Evolutionary conservation across 2,113 vertebrate genomes (phyloP).

Genomic region (Myiagra hebetior): DNA sequence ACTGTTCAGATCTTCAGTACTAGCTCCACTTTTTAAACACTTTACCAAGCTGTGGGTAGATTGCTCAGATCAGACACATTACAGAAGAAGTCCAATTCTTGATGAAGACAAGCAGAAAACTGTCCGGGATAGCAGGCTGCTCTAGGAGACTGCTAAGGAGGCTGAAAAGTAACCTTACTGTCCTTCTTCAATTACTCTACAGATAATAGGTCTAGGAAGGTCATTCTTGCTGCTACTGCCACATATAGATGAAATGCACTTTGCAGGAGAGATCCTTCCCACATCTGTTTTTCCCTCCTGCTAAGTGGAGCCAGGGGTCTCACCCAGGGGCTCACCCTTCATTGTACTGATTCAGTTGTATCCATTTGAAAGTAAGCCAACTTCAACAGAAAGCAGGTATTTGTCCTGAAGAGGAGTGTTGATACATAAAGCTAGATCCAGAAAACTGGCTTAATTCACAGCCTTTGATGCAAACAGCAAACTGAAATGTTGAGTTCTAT

Average conservation of each 20-base stretch:
- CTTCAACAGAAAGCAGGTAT: not conserved
- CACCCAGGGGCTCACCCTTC: rapidly evolving
- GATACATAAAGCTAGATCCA: not conserved
- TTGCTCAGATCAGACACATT: not conserved
- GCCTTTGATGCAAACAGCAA: not conserved
- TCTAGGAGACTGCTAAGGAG: not conserved
- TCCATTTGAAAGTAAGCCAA: not conserved
- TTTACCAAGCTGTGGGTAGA: not conserved
- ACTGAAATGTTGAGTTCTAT: not conserved
- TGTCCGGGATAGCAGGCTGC: not conserved
- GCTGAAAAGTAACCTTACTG: not conserved
- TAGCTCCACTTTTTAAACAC: not conserved
- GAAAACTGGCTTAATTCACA: not conserved
- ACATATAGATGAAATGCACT: not conserved
- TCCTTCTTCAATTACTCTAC: not conserved
- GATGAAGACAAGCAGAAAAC: not conserved
- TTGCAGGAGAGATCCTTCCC: not conserved
- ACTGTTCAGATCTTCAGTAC: not conserved
- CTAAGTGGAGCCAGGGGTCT: not conserved
- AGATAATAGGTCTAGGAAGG: not conserved
- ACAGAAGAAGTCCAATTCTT: not conserved
- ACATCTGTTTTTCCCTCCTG: not conserved
- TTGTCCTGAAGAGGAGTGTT: not conserved
- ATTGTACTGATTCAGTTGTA: not conserved
- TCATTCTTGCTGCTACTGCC: not conserved